Percentiles rank a stretch among this genome's conserved stretches.
Evolutionary conservation across 64 coral and sea anemone species (phyloP).

Genomic region (Pocillopora verrucosa): DNA sequence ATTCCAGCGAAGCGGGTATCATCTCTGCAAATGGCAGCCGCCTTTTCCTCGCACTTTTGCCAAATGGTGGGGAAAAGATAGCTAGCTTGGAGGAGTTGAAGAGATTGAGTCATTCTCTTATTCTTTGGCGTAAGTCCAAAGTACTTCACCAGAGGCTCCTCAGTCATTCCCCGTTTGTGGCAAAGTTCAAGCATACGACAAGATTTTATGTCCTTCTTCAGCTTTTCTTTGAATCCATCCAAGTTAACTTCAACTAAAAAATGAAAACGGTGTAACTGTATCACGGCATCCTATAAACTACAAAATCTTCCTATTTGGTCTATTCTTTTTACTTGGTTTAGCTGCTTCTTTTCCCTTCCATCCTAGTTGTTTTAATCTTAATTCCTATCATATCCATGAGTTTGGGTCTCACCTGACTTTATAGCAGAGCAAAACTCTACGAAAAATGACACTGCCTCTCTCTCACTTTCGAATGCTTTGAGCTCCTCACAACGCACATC

Average conservation of each 20-base stretch:
- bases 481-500: constrained; percentile 27
- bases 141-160: constrained; percentile 25
- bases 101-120: constrained; percentile 11
- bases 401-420: neutral
- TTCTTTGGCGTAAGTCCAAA: constrained; percentile 23
- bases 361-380: neutral
- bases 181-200: neutral
- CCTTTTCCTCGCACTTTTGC: constrained; percentile 33
- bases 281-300: too few species aligned
- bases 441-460: neutral
- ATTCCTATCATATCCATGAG: neutral
- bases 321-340: too few species aligned
- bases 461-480: constrained; percentile 16
- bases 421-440: neutral
- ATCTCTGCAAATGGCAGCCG: constrained; percentile 9
- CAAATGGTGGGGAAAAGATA: constrained; percentile 40
- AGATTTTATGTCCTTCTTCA: neutral
- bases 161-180: neutral
- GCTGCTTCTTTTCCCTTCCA: too few species aligned
- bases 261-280: neutral
- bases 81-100: neutral
- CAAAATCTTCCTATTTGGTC: too few species aligned
- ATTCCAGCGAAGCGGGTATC: neutral
- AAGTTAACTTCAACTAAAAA: constrained; percentile 43
- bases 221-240: constrained; percentile 17